phyloP scores from a whole-genome alignment of 2,113 vertebrate species.

The Tetraodon nigroviridis region DNA sequence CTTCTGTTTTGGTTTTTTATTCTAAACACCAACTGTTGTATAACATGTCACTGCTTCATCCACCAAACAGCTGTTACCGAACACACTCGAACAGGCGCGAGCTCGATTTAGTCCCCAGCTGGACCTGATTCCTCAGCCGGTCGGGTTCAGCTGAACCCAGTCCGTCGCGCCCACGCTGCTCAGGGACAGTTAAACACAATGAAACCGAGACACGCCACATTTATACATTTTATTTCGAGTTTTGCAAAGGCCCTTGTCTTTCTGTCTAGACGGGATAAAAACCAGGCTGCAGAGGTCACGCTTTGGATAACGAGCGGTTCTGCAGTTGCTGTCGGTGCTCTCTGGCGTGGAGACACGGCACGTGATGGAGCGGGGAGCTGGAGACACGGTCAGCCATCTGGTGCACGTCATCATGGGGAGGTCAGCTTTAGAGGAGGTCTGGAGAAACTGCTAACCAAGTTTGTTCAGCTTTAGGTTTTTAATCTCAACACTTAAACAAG shows the following conservation, averaged over 20 bases:
- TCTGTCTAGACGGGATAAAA: slow-evolving; percentile 8
- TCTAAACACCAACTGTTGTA: slow-evolving; percentile 39
- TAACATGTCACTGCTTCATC: slow-evolving; percentile 47
- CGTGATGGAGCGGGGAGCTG: slow-evolving; percentile 24
- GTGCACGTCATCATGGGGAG: slow-evolving; percentile 39
- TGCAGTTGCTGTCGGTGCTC: slow-evolving; percentile 1
- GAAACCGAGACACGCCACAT: slow-evolving; percentile 26
- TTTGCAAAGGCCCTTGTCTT: slow-evolving; percentile 14
- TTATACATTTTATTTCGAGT: slow-evolving; percentile 9
- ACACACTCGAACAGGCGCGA: slow-evolving; percentile 43
- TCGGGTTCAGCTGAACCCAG: slow-evolving; percentile 31
- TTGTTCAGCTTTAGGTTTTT: too few species aligned
- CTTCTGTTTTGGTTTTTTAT: slow-evolving; percentile 8
- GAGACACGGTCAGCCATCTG: slow-evolving; percentile 58
- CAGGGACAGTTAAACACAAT: slow-evolving; percentile 48
- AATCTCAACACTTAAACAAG: too few species aligned
- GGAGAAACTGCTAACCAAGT: too few species aligned
- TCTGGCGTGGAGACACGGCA: slow-evolving; percentile 23
- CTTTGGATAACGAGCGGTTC: slow-evolving; percentile 4
- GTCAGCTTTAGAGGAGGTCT: too few species aligned
- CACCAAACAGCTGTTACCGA: slow-evolving; percentile 53
- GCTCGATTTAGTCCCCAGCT: slow-evolving; percentile 32
- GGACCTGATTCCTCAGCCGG: slow-evolving; percentile 18
- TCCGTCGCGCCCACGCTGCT: slow-evolving; percentile 44
- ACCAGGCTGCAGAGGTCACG: slow-evolving; percentile 31